These are phyloP conservation scores for Pogonus chalceus DNA, from an alignment of 1,140 invertebrate species.

Conservation along the genomic window DNA sequence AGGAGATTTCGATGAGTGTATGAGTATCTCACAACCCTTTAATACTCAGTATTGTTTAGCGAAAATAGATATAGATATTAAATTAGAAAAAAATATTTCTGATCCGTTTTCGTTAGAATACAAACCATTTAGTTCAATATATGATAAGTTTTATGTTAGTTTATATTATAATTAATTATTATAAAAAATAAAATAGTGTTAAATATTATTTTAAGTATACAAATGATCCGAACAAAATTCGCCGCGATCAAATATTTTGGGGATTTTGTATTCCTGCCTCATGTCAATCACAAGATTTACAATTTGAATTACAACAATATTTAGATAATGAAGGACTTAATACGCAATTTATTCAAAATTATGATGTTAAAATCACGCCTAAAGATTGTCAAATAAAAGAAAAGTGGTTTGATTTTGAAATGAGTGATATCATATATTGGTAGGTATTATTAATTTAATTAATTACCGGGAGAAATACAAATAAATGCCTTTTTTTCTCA, in stretches of 20 bases:
- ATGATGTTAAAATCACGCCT: background rate
- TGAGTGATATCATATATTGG: background rate
- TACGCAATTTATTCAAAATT: background rate
- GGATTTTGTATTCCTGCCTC: background rate
- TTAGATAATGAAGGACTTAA: background rate
- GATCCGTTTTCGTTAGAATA: background rate
- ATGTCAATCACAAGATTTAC: background rate
- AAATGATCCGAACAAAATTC: background rate
- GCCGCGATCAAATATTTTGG: background rate
- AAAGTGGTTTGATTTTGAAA: background rate
- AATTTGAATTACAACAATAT: background rate
- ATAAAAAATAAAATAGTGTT: background rate
- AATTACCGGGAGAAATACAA: background rate
- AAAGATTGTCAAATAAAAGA: slow-evolving; percentile 1
- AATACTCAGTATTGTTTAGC: background rate
- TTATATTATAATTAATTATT: background rate
- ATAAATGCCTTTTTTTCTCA: background rate
- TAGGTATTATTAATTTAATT: background rate
- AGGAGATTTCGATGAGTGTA: background rate
- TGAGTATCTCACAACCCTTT: background rate
- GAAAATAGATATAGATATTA: background rate
- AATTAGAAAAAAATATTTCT: background rate
- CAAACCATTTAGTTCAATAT: background rate
- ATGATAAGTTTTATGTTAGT: background rate
- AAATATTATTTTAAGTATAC: background rate